Conservation (phyloP, 92 coral and sea anemone genomes). For the Phenganax stokvisi region DNA sequence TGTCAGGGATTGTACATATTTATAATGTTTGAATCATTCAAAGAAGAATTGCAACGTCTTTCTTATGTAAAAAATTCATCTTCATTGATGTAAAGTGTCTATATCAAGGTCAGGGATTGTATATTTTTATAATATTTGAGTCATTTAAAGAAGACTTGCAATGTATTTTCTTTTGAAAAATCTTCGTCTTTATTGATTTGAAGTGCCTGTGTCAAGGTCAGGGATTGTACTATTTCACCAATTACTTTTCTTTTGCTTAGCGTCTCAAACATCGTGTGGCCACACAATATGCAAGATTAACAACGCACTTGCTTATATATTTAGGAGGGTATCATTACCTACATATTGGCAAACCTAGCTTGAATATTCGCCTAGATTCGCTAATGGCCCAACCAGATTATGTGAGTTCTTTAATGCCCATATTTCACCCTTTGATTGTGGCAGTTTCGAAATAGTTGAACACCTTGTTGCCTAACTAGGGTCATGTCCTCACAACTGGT, state of each 20-base stretch:
- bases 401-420: slow-evolving; percentile 53
- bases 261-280: background rate
- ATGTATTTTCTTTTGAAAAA: no score
- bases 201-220: no score
- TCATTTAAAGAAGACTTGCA: no score
- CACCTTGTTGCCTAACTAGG: slow-evolving; percentile 45
- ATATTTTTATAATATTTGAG: no score
- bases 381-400: slow-evolving; percentile 98
- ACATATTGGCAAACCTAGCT: slow-evolving; percentile 82
- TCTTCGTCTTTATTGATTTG: no score
- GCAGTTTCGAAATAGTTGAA: background rate
- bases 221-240: no score
- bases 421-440: background rate
- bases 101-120: no score
- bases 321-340: slow-evolving; percentile 84
- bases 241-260: background rate
- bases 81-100: no score
- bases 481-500: slow-evolving; percentile 81
- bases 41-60: no score
- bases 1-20: no score
- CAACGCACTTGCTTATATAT: background rate
- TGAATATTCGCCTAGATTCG: slow-evolving; percentile 80
- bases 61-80: no score
- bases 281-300: background rate
- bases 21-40: no score